Evolutionary conservation across 1,140 invertebrate species (phyloP).

Genomic region (Oncopodura yosiiana): DNA sequence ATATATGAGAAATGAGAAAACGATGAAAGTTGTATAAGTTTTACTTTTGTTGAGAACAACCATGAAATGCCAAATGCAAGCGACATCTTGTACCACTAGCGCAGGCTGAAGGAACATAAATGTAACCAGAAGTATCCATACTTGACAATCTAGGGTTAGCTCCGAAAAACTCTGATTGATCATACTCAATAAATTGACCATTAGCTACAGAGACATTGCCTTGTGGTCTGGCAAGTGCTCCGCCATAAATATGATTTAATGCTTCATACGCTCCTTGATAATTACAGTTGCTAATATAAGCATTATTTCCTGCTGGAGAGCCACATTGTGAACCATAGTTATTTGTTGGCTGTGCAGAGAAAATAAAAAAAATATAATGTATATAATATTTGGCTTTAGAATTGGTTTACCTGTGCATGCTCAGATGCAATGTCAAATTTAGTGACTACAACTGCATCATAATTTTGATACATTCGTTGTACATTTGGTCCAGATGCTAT

Average conservation of each 20-base stretch:
- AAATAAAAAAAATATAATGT: neutral
- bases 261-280: slow-evolving; percentile 41
- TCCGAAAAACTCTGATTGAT: slow-evolving; percentile 39
- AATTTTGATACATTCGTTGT: slow-evolving; percentile 37
- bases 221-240: slow-evolving; percentile 27
- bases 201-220: neutral
- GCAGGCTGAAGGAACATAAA: slow-evolving; percentile 40
- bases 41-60: slow-evolving; percentile 40
- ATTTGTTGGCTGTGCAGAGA: slow-evolving; percentile 38
- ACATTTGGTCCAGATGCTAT: slow-evolving; percentile 38
- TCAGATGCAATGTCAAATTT: slow-evolving; percentile 37
- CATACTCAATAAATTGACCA: slow-evolving; percentile 36
- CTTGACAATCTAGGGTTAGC: slow-evolving; percentile 32
- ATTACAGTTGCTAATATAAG: slow-evolving; percentile 40
- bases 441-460: slow-evolving; percentile 36
- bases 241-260: slow-evolving; percentile 41
- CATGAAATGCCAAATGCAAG: slow-evolving; percentile 42
- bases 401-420: slow-evolving; percentile 37
- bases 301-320: slow-evolving; percentile 11
- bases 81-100: slow-evolving; percentile 36
- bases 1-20: slow-evolving; percentile 13
- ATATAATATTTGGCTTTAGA: neutral
- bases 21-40: too few species aligned
- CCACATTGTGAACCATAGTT: slow-evolving; percentile 40
- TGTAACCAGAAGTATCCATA: slow-evolving; percentile 39